Evolutionary conservation across 37 sponge, comb jelly and placozoan species (phyloP).

Genomic region (Eunapius fragilis): DNA sequence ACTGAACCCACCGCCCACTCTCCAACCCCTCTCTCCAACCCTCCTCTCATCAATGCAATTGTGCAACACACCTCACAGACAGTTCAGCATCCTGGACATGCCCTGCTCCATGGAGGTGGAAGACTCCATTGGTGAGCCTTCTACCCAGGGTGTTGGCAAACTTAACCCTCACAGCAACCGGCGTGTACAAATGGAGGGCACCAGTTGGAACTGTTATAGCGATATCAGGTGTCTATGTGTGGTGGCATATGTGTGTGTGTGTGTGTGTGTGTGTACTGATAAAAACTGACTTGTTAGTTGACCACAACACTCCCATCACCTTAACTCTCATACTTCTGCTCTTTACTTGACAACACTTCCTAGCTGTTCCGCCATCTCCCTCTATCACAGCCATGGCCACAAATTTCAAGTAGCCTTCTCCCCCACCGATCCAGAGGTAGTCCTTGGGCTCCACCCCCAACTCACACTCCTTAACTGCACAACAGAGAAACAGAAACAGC

Average conservation of each 20-base stretch:
- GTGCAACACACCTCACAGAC: neutral
- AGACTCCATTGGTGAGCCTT: conserved; percentile 29
- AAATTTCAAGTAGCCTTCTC: conserved; percentile 49
- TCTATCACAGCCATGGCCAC: conserved; percentile 37
- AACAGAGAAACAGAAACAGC: neutral
- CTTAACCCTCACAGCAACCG: conserved; percentile 37
- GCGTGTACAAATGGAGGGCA: conserved; percentile 54
- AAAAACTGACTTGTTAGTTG: too few relatives aligned
- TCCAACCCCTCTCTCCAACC: too few relatives aligned
- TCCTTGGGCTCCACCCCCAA: conserved; percentile 11
- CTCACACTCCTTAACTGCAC: conserved; percentile 17
- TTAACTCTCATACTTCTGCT: conserved; percentile 27
- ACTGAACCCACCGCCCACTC: too few relatives aligned
- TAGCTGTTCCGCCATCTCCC: neutral
- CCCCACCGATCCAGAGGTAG: conserved; percentile 48
- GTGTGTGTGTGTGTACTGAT: too few relatives aligned
- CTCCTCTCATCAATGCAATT: neutral
- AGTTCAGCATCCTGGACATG: neutral
- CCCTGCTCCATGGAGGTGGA: conserved; percentile 36
- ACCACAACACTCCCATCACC: conserved; percentile 7
- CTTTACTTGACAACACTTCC: conserved; percentile 15
- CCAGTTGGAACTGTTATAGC: conserved; percentile 21
- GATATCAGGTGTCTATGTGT: conserved; percentile 67
- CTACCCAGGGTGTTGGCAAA: conserved; percentile 43
- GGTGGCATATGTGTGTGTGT: neutral